Base-by-base conservation (phyloP, 53 echinoderm and acorn worm species). In the Antedon mediterranea region DNA sequence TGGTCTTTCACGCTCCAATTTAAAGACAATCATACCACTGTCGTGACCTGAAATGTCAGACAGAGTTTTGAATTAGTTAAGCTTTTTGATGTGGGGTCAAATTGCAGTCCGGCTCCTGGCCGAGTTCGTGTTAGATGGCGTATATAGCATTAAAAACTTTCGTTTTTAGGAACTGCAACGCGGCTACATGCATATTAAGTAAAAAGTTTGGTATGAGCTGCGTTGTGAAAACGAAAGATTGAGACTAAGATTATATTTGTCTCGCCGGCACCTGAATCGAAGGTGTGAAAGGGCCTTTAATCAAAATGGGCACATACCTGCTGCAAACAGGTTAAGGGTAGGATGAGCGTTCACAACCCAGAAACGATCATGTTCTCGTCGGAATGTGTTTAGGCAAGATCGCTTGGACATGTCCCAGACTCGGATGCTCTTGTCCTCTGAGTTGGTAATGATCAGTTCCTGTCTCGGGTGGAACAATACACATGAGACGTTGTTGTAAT, bases 391-490 rank as follows among this genome's bases (percentile, higher is more conserved):
- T 43, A 97, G 79, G 80, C 98, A 92, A n/a, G 92, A 95, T 90
- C 98, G 93, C 79, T 97, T 97, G 32, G 98, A 93, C 98, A 97
- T 97, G 79, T 97, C 98, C 98, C 98, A 97, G 34, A 97, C 98
- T 11, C 98, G 72, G 79, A 97, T 90, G 82, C 98, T 97, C 86
- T 97, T 97, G 72, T 97, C 98, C 79, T 97, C 98, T 5, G 98
- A 97, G 90, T 97, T 97, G 71, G 93, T 97, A 28, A 97, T 81
- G 80, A 97, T 86, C 30, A 97, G 86, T 75, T 97, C 98, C 74
- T 97, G 98, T 27, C 98, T 83, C 1, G 98, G 92, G 74, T 97
- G 98, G 75, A 97, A 97, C 80, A 90, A 86, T 72, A 90, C 97
- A 29, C 91, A 94, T 30, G 86, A 86, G 32, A 93, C 87, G 33